Base-by-base conservation (phyloP, 2,888 invertebrate species). In the Rhagium mordax region DNA sequence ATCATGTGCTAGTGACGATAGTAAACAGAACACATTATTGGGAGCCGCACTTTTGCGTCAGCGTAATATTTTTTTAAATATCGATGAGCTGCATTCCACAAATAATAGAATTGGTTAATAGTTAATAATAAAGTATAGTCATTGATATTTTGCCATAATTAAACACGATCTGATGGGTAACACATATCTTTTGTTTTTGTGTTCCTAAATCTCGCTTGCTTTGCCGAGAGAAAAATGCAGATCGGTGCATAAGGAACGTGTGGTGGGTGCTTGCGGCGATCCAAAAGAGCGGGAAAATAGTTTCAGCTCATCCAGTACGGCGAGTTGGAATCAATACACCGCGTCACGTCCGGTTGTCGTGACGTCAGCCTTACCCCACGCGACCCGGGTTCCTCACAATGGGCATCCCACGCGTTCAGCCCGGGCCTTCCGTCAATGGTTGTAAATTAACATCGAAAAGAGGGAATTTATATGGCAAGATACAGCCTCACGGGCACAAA, bases 321-420 rank as follows among this genome's bases (percentile, higher is more conserved):
- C 61, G 75, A 72, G 60, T 71, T 33, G 71, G 77, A 80, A 83
- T 83, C 83, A 80, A 83, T 83, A 83, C 79, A 78, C 77, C 81
- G 82, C 84, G 83, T 83, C 82, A 81, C 81, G 82, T 82, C 82
- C 81, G 81, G 81, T 81, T 78, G 62, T 33, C 59, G 29, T 74
- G 74, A 74, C 74, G 74, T 74, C 71, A 71, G 71, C 27, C 60
- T 62, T 61, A 61, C 67, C 74, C 71, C 74, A 71, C 74, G 74
- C 71, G 51, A 48, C 47, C 74, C 57, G 66, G 70, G 70, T 24
- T 69, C 61, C 33, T 67, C 59, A 71, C 71, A 74, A 74, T 71
- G 60, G 68, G 66, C 74, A 27, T 57, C 74, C 74, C 74, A 74
- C 74, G 70, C 68, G 33, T 49, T 70, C 66, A 15, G 74, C 74